Base-by-base conservation (phyloP, 2,888 invertebrate genomes). In the Parapristionchus giblindavisi region DNA sequence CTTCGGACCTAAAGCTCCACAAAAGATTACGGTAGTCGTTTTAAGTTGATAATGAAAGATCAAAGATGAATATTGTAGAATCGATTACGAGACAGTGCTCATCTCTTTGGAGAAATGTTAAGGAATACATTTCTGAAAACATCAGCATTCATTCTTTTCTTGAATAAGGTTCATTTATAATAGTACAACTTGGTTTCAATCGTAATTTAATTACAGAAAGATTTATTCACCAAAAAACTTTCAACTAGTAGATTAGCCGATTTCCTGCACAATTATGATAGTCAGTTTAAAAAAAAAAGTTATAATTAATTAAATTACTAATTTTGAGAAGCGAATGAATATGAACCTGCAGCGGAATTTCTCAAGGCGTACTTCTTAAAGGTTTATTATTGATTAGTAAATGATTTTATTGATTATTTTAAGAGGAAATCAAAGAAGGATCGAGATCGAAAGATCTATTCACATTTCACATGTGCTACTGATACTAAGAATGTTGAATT, bases 131-230 rank as follows among this genome's bases (percentile, higher is more conserved):
- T 79, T 29, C 77, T 80, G n/a, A 60, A 61, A 34, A 71, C 60
- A n/a, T 75, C 79, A 2, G 75, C 76, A 29, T 78, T 80, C 74
- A 78, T 80, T 77, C 75, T 80, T 6, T 79, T 80, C 51, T 75
- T 80, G 40, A 80, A 80, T 76, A 80, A 80, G 54, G 70, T 56
- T n/a, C n/a, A n/a, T n/a, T n/a, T n/a, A 4, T 2, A 4, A 2
- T 14, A 40, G 32, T n/a, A 68, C n/a, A 14, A 27, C 14, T 11
- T 38, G 52, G 21, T 6, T 36, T 8, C 11, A 38, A 36, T n/a
- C 17, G 21, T 3, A 14, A 29, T 21, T 51, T 21, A 21, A 29
- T 56, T 56, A 21, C 56, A 71, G 70, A 56, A 51, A 29, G 80
- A 80, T 72, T 60, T 80, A 21, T 75, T 80, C 54, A 52, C 48